Conservation (phyloP, 2,888 invertebrate genomes). For the Brenthis daphne region DNA sequence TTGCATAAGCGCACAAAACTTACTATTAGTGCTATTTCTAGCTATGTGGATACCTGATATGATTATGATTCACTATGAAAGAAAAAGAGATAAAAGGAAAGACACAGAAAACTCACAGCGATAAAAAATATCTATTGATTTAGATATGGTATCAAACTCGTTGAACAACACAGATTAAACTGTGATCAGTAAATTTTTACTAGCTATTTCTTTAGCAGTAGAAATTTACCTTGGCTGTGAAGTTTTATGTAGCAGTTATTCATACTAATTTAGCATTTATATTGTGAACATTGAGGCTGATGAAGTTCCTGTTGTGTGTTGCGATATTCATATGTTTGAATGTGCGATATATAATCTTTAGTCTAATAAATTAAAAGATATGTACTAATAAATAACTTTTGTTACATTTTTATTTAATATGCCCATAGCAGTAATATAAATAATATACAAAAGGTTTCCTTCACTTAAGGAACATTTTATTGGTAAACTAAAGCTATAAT, state of each 20-base stretch:
- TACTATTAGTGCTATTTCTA: slow-evolving; percentile 78
- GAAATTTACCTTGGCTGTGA: slow-evolving; percentile 37
- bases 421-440: neutral
- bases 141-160: too few relatives aligned
- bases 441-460: neutral
- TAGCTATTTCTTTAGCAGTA: neutral
- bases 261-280: slow-evolving; percentile 28
- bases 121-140: neutral
- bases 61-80: slow-evolving; percentile 60
- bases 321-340: slow-evolving; percentile 14
- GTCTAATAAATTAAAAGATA: slow-evolving; percentile 38
- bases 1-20: slow-evolving; percentile 85
- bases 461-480: neutral
- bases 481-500: neutral
- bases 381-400: neutral
- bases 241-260: slow-evolving; percentile 20
- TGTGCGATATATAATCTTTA: slow-evolving; percentile 41
- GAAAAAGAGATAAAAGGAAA: slow-evolving; percentile 54
- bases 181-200: slow-evolving; percentile 22
- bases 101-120: slow-evolving; percentile 51
- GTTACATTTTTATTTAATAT: neutral
- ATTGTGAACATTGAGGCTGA: slow-evolving; percentile 17
- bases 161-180: slow-evolving; percentile 5
- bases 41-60: slow-evolving; percentile 84
- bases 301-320: slow-evolving; percentile 6